Evolutionary conservation across 2,888 invertebrate genomes (phyloP), one percentile per base, ranked within the genome.

Genomic region (Phortica magna): DNA sequence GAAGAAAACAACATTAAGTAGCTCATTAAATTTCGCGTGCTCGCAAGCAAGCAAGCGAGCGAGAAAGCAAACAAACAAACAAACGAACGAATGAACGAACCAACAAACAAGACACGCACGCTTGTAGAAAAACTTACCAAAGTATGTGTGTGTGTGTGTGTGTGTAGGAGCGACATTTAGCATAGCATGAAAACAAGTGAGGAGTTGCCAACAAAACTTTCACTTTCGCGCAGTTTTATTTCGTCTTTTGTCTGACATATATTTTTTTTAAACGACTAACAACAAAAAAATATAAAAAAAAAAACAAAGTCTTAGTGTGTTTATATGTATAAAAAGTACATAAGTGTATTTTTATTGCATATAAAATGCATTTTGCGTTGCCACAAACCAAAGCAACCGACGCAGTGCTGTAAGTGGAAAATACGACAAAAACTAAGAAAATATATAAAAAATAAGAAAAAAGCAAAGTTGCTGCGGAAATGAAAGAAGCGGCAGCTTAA

Each of bases 311-410:
- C 31, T 17, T 31, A 10, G 64, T 9, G 64, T 14, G 12, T 64
- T 64, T 2, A 0, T 12, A 77, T 74, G 79, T 83, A 85, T 88
- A 84, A 86, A 87, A 84, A 77, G 74, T 79, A 65, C 77, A 76
- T 88, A 85, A 85, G 85, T 87, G 85, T 87, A 88, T 87, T 85
- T 85, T 88, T 85, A 85, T 85, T 85, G 85, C 87, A 79, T 87
- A 85, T 85, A 83, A 85, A 85, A 88, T 85, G 85, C 85, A 85
- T 85, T 85, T 88, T 83, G 87, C 87, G 85, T 78, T 87, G 85
- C 88, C 88, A 85, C 87, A 86, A 85, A 83, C 83, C 80, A 84
- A 83, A 83, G 85, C 81, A n/a, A n/a, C n/a, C n/a, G 83, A 41
- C 31, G 65, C 65, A 41, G 85, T 71, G 84, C 84, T 82, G 79